Percentiles rank a stretch among this genome's conserved stretches.
These are phyloP conservation scores for Thunnus maccoyii DNA, from an alignment of 2,113 vertebrate species.

Conservation along the genomic window DNA sequence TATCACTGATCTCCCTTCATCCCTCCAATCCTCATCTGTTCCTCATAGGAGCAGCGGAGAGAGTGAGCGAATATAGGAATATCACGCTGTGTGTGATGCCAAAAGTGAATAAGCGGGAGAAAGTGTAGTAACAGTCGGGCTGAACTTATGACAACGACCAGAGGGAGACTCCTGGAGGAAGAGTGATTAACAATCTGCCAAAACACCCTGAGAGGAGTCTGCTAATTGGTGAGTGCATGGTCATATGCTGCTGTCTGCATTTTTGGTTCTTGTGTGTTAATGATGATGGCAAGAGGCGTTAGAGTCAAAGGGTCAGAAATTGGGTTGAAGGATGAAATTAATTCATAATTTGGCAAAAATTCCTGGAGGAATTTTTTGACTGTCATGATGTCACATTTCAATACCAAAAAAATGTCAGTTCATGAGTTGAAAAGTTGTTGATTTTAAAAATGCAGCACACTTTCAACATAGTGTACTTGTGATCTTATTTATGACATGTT, in stretches of 20 bases:
- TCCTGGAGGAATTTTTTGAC: not conserved
- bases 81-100: slow-evolving; percentile 58
- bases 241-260: slow-evolving; percentile 24
- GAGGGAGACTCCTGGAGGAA: slow-evolving; percentile 41
- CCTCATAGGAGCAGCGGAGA: slow-evolving; percentile 73
- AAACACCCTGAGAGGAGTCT: slow-evolving; percentile 46
- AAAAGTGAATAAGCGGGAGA: slow-evolving; percentile 72
- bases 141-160: slow-evolving; percentile 54
- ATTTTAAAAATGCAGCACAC: not conserved
- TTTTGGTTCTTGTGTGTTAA: slow-evolving; percentile 9
- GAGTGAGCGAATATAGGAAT: slow-evolving; percentile 67
- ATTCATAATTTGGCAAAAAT: slow-evolving; percentile 1
- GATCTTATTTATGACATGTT: not conserved
- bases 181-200: slow-evolving; percentile 38
- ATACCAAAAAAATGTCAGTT: not conserved
- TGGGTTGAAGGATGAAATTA: not conserved
- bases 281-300: not conserved
- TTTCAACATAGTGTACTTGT: not conserved
- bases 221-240: slow-evolving; percentile 67
- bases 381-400: not conserved
- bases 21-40: slow-evolving; percentile 87
- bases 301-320: slow-evolving; percentile 1
- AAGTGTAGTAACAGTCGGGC: slow-evolving; percentile 35
- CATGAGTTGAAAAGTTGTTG: not conserved
- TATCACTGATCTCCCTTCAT: slow-evolving; percentile 87